phyloP scores from a whole-genome alignment of 2,888 invertebrate species.

The Ochlodes sylvanus region DNA sequence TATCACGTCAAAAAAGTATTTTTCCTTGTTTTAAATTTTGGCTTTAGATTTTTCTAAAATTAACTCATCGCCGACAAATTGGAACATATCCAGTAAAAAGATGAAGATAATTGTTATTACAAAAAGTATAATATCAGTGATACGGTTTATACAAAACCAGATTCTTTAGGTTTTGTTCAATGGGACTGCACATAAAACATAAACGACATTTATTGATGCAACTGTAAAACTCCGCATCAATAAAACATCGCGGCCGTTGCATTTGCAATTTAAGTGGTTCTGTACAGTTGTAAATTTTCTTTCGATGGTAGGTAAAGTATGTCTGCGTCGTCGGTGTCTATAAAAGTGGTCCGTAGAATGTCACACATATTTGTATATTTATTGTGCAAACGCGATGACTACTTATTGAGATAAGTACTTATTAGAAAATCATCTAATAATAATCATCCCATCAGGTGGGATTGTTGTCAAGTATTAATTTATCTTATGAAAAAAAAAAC shows the following conservation, averaged over 20 bases:
- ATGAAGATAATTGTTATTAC: neutral
- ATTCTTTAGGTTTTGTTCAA: constrained; percentile 19
- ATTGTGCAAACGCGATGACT: too few species aligned
- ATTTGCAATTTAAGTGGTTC: constrained; percentile 5
- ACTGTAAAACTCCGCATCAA: constrained; percentile 1
- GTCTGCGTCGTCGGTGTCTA: neutral
- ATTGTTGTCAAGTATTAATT: too few species aligned
- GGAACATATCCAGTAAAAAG: neutral
- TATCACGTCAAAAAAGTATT: too few species aligned
- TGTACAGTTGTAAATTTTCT: constrained; percentile 8
- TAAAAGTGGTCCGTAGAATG: neutral
- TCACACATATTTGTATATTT: too few species aligned
- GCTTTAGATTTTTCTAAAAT: too few species aligned
- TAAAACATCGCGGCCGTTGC: neutral
- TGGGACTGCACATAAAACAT: constrained; percentile 7
- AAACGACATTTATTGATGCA: constrained; percentile 7
- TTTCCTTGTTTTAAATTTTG: too few species aligned
- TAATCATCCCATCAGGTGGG: too few species aligned
- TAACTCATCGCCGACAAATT: too few species aligned
- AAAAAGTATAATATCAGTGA: neutral
- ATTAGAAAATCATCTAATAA: too few species aligned
- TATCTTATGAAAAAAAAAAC: too few species aligned
- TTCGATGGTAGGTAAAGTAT: neutral
- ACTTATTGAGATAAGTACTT: too few species aligned
- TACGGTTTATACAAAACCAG: neutral